These are phyloP conservation scores for Oreochromis aureus DNA, from an alignment of 2,113 vertebrate genomes.

Conservation along the genomic window DNA sequence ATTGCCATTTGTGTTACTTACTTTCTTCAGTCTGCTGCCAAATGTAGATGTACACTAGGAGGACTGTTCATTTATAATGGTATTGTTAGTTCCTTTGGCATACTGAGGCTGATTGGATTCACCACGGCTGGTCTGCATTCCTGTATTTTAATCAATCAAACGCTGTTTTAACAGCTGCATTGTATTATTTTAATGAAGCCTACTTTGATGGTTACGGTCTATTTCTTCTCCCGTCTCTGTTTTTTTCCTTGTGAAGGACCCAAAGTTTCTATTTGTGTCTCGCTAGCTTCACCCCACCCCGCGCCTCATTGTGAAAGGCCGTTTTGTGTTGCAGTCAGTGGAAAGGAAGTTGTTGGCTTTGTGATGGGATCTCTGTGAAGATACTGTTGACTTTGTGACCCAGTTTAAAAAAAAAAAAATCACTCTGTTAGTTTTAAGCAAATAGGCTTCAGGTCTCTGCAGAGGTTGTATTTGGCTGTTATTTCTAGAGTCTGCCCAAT, in stretches of 20 bases:
- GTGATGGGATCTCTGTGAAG: conserved; percentile 35
- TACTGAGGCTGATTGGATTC: background rate
- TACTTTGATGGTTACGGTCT: background rate
- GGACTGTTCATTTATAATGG: background rate
- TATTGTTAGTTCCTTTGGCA: background rate
- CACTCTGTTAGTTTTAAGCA: conserved; percentile 17
- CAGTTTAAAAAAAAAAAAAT: background rate
- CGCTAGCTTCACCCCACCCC: background rate
- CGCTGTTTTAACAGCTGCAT: background rate
- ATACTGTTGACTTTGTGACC: conserved; percentile 44
- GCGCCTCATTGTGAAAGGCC: conserved; percentile 23
- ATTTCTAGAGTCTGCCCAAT: background rate
- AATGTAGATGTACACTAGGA: background rate
- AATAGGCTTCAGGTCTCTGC: background rate
- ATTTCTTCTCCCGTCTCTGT: background rate
- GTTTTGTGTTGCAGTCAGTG: conserved; percentile 36
- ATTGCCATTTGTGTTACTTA: background rate
- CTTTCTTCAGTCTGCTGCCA: background rate
- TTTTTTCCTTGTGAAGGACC: background rate
- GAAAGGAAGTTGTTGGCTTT: conserved; percentile 35
- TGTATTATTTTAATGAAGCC: background rate
- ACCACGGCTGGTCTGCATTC: background rate
- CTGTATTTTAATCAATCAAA: background rate
- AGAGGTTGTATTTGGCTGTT: background rate
- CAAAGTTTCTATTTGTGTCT: conserved; percentile 20